A percentile compares a stretch with the other conserved stretches of the same genome.
Conservation (phyloP, 2,888 invertebrate species). For the Drosophila kokeensis region DNA sequence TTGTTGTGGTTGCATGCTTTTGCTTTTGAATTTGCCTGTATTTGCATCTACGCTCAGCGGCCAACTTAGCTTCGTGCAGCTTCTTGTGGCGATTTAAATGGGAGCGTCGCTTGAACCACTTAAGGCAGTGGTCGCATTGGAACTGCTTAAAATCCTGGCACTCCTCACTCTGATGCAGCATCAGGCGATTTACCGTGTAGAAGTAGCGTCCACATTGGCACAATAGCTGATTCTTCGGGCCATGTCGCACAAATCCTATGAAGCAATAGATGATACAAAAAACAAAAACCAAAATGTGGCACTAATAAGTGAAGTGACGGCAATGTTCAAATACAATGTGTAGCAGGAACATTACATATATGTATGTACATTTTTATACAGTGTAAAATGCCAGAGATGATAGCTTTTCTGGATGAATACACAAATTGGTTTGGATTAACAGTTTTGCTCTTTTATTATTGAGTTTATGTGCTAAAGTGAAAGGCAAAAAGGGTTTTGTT, state of each 20-base stretch:
- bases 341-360: slow-evolving; percentile 1
- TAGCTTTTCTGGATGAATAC: slow-evolving; percentile 57
- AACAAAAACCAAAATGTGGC: slow-evolving; percentile 24
- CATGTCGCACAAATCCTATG: slow-evolving; percentile 54
- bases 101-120: slow-evolving; percentile 82
- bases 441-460: slow-evolving; percentile 35
- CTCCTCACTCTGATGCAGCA: slow-evolving; percentile 78
- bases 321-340: slow-evolving; percentile 5
- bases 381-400: slow-evolving; percentile 30
- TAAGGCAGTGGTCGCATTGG: slow-evolving; percentile 78
- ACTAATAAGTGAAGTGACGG: slow-evolving; percentile 22
- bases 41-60: slow-evolving; percentile 44
- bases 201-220: slow-evolving; percentile 86
- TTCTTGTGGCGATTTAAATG: slow-evolving; percentile 83
- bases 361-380: slow-evolving; percentile 1
- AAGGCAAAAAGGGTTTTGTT: slow-evolving; percentile 26
- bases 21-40: slow-evolving; percentile 37
- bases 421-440: slow-evolving; percentile 60
- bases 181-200: slow-evolving; percentile 72
- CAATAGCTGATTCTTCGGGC: slow-evolving; percentile 68
- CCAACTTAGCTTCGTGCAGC: slow-evolving; percentile 75
- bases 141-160: slow-evolving; percentile 80
- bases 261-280: slow-evolving; percentile 35
- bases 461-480: slow-evolving; percentile 12
- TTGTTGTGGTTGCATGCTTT: slow-evolving; percentile 7